Percentiles rank a stretch among this genome's conserved stretches.
Evolutionary conservation across 2,113 vertebrate genomes (phyloP).

Genomic region (Oncorhynchus nerka): DNA sequence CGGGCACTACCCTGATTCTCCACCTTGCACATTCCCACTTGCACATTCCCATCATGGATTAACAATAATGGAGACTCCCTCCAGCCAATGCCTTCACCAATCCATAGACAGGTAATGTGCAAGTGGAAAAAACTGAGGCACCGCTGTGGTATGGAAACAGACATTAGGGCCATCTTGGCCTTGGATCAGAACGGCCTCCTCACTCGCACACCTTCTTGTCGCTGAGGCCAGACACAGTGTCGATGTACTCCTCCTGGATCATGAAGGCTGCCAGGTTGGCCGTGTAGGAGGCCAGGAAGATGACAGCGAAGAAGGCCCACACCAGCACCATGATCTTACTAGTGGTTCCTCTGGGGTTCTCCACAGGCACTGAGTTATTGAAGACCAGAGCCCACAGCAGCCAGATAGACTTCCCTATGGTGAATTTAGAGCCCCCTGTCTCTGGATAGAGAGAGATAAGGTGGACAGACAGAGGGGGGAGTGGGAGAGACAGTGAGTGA

Average conservation of each 20-base stretch:
- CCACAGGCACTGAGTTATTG: conserved; percentile 94
- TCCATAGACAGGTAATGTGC: too few relatives aligned
- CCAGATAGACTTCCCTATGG: conserved; percentile 92
- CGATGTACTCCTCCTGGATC: conserved; percentile 96
- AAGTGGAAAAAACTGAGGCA: too few relatives aligned
- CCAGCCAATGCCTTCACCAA: too few relatives aligned
- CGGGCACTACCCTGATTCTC: too few relatives aligned
- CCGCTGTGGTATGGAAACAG: too few relatives aligned
- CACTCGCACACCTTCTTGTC: conserved; percentile 84
- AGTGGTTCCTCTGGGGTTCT: conserved; percentile 91
- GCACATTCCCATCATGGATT: too few relatives aligned
- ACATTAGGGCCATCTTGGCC: too few relatives aligned
- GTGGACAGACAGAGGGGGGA: not conserved
- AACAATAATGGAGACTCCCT: too few relatives aligned
- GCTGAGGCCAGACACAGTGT: conserved; percentile 91
- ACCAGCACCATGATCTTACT: conserved; percentile 95
- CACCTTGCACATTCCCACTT: too few relatives aligned
- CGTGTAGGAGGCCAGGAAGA: conserved; percentile 87
- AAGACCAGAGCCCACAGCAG: conserved; percentile 88
- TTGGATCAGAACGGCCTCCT: not conserved
- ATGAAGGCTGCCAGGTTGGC: conserved; percentile 86
- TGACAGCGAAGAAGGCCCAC: conserved; percentile 88
- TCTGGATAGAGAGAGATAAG: conserved; percentile 50
- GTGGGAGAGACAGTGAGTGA: too few relatives aligned
- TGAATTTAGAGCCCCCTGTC: conserved; percentile 84